phyloP scores from a whole-genome alignment of 1,140 invertebrate genomes.

The Rhagoletis zephyria region DNA sequence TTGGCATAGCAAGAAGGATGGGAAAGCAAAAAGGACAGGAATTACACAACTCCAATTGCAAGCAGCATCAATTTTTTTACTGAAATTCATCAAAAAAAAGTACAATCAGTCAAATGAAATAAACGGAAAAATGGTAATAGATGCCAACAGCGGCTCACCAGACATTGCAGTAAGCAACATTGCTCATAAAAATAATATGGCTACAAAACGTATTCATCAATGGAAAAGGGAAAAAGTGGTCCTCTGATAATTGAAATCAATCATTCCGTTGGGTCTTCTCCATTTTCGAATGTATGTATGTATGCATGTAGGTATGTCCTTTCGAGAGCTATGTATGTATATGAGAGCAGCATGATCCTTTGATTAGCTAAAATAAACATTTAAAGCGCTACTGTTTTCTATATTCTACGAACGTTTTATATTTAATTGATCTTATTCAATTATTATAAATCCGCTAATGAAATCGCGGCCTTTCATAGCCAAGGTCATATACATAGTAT shows the following conservation, averaged over 20 bases:
- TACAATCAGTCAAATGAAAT: background rate
- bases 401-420: too few relatives aligned
- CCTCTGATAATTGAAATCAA: background rate
- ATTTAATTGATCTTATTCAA: too few relatives aligned
- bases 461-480: too few relatives aligned
- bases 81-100: conserved; percentile 2
- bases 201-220: background rate
- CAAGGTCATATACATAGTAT: too few relatives aligned
- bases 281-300: too few relatives aligned
- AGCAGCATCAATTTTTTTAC: background rate
- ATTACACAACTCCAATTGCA: background rate
- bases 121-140: background rate
- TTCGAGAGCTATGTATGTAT: too few relatives aligned
- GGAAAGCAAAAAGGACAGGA: background rate
- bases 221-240: background rate
- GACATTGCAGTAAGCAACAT: background rate
- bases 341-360: too few relatives aligned
- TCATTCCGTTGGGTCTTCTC: background rate
- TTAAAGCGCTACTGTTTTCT: too few relatives aligned
- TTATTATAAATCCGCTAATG: too few relatives aligned
- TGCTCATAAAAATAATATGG: background rate
- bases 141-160: background rate
- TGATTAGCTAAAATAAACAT: too few relatives aligned
- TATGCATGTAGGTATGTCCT: too few relatives aligned
- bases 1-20: too few relatives aligned